Conservation (phyloP, 2,797 vertebrate species). For the Periophthalmus magnuspinnatus region DNA sequence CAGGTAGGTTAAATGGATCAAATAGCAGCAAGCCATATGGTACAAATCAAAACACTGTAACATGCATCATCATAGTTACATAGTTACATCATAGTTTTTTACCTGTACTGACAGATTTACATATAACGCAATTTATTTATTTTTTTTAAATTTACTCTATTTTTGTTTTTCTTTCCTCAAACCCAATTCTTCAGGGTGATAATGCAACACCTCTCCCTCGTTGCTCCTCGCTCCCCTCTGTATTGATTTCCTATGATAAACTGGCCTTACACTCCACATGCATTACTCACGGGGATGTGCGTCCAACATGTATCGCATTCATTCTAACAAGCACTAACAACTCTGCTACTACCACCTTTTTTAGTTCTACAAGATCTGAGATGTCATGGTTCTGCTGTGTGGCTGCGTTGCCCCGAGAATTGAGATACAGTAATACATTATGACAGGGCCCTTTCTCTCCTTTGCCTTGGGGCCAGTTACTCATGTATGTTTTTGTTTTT, state of each 20-base stretch:
- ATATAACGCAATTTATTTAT: too few species aligned
- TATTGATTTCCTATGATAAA: constrained; percentile 42
- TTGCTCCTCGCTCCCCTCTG: constrained; percentile 3
- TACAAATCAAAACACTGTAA: neutral
- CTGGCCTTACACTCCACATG: constrained; percentile 16
- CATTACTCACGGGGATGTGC: constrained; percentile 40
- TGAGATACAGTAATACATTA: constrained; percentile 69
- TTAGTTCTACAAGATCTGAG: constrained; percentile 42
- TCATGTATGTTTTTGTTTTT: constrained; percentile 61
- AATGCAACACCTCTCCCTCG: constrained; percentile 40
- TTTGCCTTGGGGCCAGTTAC: constrained; percentile 67
- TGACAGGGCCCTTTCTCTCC: constrained; percentile 77
- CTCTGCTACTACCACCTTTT: constrained; percentile 21
- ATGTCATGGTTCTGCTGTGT: constrained; percentile 47
- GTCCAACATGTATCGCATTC: constrained; percentile 33
- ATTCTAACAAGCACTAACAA: constrained; percentile 54
- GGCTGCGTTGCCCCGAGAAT: constrained; percentile 61
- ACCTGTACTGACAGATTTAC: too few species aligned
- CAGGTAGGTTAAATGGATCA: too few species aligned
- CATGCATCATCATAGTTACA: too few species aligned
- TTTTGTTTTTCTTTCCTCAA: constrained; percentile 7
- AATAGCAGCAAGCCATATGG: too few species aligned
- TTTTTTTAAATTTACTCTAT: too few species aligned
- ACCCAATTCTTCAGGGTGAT: constrained; percentile 26
- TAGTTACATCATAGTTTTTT: too few species aligned